Evolutionary conservation across 2,113 vertebrate species (phyloP), one percentile per base, ranked within the genome.

Genomic region (Athene cunicularia): DNA sequence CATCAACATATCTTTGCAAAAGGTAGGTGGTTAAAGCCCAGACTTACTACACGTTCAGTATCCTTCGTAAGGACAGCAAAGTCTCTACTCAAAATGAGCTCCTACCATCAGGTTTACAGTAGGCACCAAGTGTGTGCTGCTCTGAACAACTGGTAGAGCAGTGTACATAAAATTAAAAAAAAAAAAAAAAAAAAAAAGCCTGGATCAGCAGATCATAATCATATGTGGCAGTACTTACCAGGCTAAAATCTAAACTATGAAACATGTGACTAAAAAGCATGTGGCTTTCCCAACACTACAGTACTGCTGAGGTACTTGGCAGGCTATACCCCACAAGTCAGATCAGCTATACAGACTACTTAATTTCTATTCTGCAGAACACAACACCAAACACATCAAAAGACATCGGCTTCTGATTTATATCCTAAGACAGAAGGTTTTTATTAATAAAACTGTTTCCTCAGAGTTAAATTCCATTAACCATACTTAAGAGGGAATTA

Each of bases 381-480:
- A 81, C 92, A 88, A 86, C 60, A 81, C 15, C 62, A 76, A 93
- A 70, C 58, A 91, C 95, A 96, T 96, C 93, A 97, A 95, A 96
- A 93, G 95, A 90, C 63, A 67, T 14, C 18, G 9, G 67, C 37
- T 23, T 73, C 33, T 63, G 47, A 94, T 76, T 88, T 67, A 94
- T 59, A 80, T 32, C 59, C 87, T 47, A 80, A 83, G 71, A 73
- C 93, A 97, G 74, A 76, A 92, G 91, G 89, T 43, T 96, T 95
- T 96, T 88, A 90, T 97, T 97, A 97, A 94, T 95, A 92, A 96
- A 96, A 95, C 32, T 62, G 37, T 93, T 97, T 96, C 93, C 89
- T 93, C 71, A n/a, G 81, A 94, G 89, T 95, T 96, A 95, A 96
- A 95, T 94, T 96, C 84, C 84, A 93, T 96, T 96, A 96, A 93